Conservation (phyloP, 2,113 vertebrate genomes). For the Diglossa brunneiventris region DNA sequence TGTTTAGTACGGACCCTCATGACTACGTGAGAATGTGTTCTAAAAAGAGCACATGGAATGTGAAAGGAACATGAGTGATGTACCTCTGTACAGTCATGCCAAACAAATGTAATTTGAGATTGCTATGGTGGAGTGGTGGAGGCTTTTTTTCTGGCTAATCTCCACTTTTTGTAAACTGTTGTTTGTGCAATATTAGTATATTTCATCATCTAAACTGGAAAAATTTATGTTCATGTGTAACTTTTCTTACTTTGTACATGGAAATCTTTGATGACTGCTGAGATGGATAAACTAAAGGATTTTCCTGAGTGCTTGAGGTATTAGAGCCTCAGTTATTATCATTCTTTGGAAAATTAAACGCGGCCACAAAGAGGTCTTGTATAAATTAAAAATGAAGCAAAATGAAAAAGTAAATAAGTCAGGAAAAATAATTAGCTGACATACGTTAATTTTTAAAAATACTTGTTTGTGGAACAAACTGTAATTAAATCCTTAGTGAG, state of each 20-base stretch:
- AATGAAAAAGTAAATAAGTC: constrained; percentile 35
- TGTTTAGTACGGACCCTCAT: not conserved
- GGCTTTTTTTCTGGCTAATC: not conserved
- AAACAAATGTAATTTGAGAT: not conserved
- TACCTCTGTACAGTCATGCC: not conserved
- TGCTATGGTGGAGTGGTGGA: not conserved
- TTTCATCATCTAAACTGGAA: not conserved
- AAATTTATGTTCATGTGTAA: not conserved
- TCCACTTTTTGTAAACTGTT: not conserved
- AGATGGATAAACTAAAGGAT: constrained; percentile 5
- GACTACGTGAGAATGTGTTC: not conserved
- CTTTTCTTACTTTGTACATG: not conserved
- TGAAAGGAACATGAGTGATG: not conserved
- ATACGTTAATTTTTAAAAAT: constrained; percentile 9
- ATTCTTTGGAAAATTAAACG: constrained; percentile 22
- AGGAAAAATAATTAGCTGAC: constrained; percentile 60
- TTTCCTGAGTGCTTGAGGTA: not conserved
- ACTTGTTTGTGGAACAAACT: constrained; percentile 29
- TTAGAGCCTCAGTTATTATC: not conserved
- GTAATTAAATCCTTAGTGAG: constrained; percentile 45
- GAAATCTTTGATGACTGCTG: constrained; percentile 23
- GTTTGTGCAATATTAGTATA: not conserved
- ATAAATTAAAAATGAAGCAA: constrained; percentile 51
- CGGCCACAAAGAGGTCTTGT: not conserved
- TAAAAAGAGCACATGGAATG: not conserved